Percentiles rank a stretch among this genome's conserved stretches.
phyloP scores from a whole-genome alignment of 64 coral and sea anemone species.

The Pocillopora verrucosa region DNA sequence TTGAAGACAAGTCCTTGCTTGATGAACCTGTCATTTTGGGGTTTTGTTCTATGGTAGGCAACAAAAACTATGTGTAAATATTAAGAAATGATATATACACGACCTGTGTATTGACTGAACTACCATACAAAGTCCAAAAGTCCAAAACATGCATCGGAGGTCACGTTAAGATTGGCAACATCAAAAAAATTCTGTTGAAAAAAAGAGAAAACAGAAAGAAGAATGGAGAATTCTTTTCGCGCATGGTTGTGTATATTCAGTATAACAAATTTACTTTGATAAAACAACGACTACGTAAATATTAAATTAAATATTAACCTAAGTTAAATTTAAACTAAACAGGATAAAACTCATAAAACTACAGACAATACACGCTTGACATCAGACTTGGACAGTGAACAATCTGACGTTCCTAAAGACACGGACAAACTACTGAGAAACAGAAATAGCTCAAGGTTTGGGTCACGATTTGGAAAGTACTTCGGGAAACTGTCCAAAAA shows the following conservation, averaged over 20 bases:
- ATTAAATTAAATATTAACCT: neutral
- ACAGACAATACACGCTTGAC: slow-evolving; percentile 28
- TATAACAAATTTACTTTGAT: neutral
- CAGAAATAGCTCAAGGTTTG: slow-evolving; percentile 45
- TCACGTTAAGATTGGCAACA: neutral
- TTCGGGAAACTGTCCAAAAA: slow-evolving; percentile 58
- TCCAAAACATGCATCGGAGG: too few species aligned
- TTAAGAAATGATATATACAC: slow-evolving; percentile 6
- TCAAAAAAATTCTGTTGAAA: neutral
- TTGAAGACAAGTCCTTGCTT: slow-evolving; percentile 28
- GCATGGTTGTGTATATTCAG: neutral
- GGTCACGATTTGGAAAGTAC: slow-evolving; percentile 74
- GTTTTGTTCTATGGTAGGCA: slow-evolving; percentile 35
- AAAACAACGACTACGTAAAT: neutral
- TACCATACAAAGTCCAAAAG: neutral
- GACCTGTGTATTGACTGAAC: neutral
- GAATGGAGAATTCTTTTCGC: neutral
- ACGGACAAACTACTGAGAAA: slow-evolving; percentile 32
- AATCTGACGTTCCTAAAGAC: slow-evolving; percentile 15
- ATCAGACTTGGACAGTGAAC: slow-evolving; percentile 49
- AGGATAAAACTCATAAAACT: neutral
- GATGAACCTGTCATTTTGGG: slow-evolving; percentile 37
- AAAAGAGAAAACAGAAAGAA: neutral
- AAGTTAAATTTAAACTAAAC: slow-evolving; percentile 33
- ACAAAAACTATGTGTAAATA: neutral